Evolutionary conservation across 2,113 vertebrate genomes (phyloP).

Genomic region (Melanerpes formicivorus): DNA sequence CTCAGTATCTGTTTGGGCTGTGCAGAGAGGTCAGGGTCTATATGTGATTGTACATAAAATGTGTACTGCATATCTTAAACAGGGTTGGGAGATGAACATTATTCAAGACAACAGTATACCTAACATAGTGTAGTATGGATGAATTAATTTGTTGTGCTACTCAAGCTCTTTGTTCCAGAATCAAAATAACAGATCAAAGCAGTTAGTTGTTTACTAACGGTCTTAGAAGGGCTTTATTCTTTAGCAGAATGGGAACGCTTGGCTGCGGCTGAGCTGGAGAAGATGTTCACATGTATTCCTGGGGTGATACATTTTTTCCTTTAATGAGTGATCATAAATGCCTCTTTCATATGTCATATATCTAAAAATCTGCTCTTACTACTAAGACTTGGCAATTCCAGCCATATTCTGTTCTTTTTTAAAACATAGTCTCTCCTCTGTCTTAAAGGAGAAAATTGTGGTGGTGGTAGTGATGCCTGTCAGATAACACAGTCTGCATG

Average conservation of each 20-base stretch:
- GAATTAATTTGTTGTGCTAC: constrained; percentile 13
- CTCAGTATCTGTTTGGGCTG: neutral
- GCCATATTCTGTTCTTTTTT: neutral
- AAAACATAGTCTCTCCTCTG: neutral
- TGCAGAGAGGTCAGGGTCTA: neutral
- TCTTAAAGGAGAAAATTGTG: neutral
- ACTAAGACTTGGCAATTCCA: neutral
- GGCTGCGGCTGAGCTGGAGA: constrained; percentile 8
- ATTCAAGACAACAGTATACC: neutral
- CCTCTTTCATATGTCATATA: neutral
- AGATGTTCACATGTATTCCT: constrained; percentile 27
- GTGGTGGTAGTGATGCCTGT: neutral
- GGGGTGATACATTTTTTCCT: constrained; percentile 34
- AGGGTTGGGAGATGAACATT: neutral
- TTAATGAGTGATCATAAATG: constrained; percentile 26
- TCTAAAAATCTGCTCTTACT: constrained; percentile 17
- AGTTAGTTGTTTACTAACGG: neutral
- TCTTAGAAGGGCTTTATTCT: constrained; percentile 24
- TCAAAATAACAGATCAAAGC: constrained; percentile 59
- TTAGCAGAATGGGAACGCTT: constrained; percentile 13
- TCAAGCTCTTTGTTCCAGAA: constrained; percentile 40
- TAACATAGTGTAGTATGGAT: neutral
- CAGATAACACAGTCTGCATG: neutral
- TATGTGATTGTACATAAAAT: neutral
- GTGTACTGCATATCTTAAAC: neutral